A percentile compares a stretch with the other conserved stretches of the same genome.
These are phyloP conservation scores for Mirza zaza DNA, from an alignment of 2,113 vertebrate genomes.

Conservation along the genomic window DNA sequence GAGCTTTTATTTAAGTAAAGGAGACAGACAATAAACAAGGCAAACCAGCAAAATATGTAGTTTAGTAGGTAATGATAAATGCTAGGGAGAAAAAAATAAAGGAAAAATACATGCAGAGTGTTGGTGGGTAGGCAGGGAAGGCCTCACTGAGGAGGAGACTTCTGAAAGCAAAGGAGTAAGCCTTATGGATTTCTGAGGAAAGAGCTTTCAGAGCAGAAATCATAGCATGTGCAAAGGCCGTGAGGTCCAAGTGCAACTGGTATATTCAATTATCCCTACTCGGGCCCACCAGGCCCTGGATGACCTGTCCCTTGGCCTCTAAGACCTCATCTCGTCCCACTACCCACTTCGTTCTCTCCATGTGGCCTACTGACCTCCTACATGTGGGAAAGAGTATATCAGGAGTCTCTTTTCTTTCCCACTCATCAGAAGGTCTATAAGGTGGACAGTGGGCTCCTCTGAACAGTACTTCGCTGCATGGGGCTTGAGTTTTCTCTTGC, in stretches of 20 bases:
- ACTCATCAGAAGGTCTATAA: background rate
- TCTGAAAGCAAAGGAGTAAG: background rate
- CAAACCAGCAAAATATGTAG: background rate
- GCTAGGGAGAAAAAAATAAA: background rate
- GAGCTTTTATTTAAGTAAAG: background rate
- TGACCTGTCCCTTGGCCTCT: background rate
- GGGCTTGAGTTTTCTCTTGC: background rate
- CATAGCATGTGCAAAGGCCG: background rate
- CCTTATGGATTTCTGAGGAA: background rate
- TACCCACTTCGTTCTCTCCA: background rate
- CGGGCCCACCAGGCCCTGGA: background rate
- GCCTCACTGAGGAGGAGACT: background rate
- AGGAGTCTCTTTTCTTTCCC: background rate
- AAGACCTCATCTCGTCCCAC: background rate
- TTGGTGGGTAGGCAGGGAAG: background rate
- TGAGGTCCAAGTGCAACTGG: background rate
- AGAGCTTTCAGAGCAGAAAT: background rate
- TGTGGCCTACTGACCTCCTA: background rate
- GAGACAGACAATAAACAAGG: background rate
- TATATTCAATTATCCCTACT: background rate
- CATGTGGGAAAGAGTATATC: background rate
- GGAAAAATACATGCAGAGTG: background rate
- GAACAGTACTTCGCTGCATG: background rate
- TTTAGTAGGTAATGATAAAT: background rate
- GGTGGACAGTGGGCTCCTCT: no score